Percentiles rank a stretch among this genome's conserved stretches.
Conservation (phyloP, 2,797 vertebrate genomes). For the Perodicticus potto region DNA sequence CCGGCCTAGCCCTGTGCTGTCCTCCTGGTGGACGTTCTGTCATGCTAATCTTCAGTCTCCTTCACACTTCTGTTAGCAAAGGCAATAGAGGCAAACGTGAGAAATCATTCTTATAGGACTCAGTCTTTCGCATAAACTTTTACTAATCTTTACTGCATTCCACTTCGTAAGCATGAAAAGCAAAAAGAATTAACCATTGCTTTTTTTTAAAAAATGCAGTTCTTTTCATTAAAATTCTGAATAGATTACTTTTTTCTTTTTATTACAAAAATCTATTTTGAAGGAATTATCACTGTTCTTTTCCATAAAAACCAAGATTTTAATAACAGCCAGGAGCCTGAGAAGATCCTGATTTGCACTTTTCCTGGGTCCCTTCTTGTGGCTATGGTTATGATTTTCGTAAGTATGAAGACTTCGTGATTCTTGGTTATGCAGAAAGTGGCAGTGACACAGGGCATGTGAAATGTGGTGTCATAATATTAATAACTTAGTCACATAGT, state of each 20-base stretch:
- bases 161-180: constrained; percentile 33
- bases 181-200: neutral
- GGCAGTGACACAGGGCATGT: neutral
- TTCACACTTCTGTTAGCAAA: constrained; percentile 10
- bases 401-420: neutral
- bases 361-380: neutral
- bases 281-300: neutral
- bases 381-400: constrained; percentile 25
- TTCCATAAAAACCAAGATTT: constrained; percentile 25
- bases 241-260: neutral
- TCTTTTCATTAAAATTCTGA: constrained; percentile 39
- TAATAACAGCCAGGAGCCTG: neutral
- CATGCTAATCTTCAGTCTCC: neutral
- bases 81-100: neutral
- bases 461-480: neutral
- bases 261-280: constrained; percentile 14
- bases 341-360: neutral
- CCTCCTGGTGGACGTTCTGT: neutral
- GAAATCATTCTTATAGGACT: neutral
- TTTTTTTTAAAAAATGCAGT: constrained; percentile 28
- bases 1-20: neutral
- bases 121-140: neutral
- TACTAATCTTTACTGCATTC: neutral
- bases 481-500: neutral
- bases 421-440: neutral